Evolutionary conservation across 1,140 invertebrate species (phyloP).

Genomic region (Leucophenga varia): DNA sequence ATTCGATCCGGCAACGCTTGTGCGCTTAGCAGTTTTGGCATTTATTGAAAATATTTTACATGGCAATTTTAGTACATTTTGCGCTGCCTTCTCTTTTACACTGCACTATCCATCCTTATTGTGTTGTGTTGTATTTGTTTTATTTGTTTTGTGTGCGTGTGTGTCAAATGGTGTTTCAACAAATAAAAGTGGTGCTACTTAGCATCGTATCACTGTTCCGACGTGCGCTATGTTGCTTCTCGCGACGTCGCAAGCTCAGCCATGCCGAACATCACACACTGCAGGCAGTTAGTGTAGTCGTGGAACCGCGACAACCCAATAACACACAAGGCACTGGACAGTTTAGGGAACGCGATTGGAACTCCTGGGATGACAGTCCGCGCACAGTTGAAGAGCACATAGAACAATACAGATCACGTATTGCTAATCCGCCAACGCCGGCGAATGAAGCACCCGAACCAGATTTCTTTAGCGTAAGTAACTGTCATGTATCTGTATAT

Average conservation of each 20-base stretch:
- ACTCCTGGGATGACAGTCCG: constrained; percentile 54
- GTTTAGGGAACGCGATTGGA: constrained; percentile 46
- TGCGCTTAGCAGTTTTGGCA: no score
- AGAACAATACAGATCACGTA: constrained; percentile 50
- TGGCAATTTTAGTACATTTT: no score
- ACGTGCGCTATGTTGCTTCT: constrained; percentile 52
- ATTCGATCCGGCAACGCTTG: no score
- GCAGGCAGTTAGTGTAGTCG: constrained; percentile 36
- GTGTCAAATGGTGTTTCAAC: constrained; percentile 44
- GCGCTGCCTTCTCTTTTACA: no score
- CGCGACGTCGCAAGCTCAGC: constrained; percentile 43
- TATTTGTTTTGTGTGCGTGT: no score
- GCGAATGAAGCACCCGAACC: constrained; percentile 43
- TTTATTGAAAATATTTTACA: no score
- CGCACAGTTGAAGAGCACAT: constrained; percentile 54
- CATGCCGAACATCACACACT: constrained; percentile 26
- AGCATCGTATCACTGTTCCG: constrained; percentile 42
- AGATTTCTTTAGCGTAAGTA: constrained; percentile 51
- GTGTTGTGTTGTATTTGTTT: no score
- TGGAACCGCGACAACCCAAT: constrained; percentile 9
- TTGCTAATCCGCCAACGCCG: constrained; percentile 47
- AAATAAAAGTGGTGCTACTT: constrained; percentile 47
- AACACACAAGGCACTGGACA: neutral
- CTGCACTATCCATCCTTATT: no score
- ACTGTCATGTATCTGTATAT: neutral